A percentile compares a stretch with the other conserved stretches of the same genome.
Conservation (phyloP, 2,797 vertebrate species). For the Cyprinella venusta region DNA sequence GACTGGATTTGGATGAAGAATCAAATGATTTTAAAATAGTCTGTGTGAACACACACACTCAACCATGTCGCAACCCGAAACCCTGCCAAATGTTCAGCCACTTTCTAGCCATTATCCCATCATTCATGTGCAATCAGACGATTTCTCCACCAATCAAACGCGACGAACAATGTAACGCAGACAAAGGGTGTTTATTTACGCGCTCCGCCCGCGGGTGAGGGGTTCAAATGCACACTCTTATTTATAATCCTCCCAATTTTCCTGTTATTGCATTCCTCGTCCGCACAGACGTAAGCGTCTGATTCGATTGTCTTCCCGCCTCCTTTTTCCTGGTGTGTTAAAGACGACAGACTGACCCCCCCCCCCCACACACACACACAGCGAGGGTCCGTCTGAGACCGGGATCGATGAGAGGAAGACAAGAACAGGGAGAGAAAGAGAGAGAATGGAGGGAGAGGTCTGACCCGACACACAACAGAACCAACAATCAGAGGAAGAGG, state of each 20-base stretch:
- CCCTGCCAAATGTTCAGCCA: not conserved
- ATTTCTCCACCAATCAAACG: not conserved
- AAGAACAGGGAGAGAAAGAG: not conserved
- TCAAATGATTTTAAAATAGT: not conserved
- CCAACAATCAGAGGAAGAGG: slow-evolving; percentile 52
- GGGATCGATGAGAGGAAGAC: not conserved
- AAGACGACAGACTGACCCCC: slow-evolving; percentile 37
- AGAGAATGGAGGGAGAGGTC: slow-evolving; percentile 14
- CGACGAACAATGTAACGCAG: not conserved
- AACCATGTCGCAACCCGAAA: not conserved
- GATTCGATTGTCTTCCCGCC: slow-evolving; percentile 55
- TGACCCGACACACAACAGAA: slow-evolving; percentile 35
- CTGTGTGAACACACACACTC: not conserved
- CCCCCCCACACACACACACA: not conserved
- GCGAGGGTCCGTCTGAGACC: not conserved
- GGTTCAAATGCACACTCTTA: slow-evolving; percentile 47
- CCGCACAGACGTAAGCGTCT: slow-evolving; percentile 51
- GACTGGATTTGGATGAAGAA: not conserved
- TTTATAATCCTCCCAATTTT: slow-evolving; percentile 62
- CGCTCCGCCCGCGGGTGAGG: slow-evolving; percentile 9
- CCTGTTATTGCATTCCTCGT: slow-evolving; percentile 65
- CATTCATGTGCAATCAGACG: not conserved
- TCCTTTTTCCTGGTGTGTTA: slow-evolving; percentile 25
- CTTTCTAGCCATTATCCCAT: not conserved
- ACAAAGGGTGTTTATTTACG: slow-evolving; percentile 48